These are phyloP conservation scores for Philotrypesis tridentata DNA, from an alignment of 1,140 invertebrate species.

Conservation along the genomic window DNA sequence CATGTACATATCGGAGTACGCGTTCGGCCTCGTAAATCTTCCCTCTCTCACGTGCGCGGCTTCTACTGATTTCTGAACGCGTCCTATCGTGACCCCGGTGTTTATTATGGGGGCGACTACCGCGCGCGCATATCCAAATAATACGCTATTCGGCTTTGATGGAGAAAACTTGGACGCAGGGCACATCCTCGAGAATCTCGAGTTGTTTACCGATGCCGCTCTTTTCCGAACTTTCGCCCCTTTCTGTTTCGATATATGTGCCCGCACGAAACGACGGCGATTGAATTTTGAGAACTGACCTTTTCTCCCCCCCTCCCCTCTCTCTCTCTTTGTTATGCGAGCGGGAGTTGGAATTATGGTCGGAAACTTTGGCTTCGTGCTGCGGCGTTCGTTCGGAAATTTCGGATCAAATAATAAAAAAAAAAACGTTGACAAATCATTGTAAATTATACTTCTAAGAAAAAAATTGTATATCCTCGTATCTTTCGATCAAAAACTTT, in stretches of 20 bases:
- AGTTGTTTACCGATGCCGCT: no score
- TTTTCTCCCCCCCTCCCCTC: no score
- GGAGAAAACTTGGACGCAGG: not conserved
- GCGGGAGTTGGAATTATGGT: no score
- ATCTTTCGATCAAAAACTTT: no score
- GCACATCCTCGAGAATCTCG: not conserved
- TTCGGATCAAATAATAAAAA: no score
- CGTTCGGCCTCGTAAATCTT: constrained; percentile 35
- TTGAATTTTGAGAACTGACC: not conserved
- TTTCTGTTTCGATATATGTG: not conserved
- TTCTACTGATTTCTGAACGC: constrained; percentile 36
- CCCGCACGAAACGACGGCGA: not conserved
- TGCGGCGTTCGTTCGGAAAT: no score
- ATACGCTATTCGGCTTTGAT: not conserved
- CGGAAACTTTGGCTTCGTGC: no score
- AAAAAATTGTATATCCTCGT: no score
- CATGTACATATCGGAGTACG: not conserved
- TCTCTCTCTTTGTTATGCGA: no score
- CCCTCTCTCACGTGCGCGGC: no score
- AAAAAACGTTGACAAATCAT: no score
- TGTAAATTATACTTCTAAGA: no score
- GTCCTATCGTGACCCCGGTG: not conserved
- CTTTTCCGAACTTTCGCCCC: not conserved
- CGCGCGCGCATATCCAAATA: not conserved
- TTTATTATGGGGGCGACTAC: not conserved